Evolutionary conservation across 2,888 invertebrate genomes (phyloP), one percentile per base, ranked within the genome.

Genomic region (Drosophila cognata): DNA sequence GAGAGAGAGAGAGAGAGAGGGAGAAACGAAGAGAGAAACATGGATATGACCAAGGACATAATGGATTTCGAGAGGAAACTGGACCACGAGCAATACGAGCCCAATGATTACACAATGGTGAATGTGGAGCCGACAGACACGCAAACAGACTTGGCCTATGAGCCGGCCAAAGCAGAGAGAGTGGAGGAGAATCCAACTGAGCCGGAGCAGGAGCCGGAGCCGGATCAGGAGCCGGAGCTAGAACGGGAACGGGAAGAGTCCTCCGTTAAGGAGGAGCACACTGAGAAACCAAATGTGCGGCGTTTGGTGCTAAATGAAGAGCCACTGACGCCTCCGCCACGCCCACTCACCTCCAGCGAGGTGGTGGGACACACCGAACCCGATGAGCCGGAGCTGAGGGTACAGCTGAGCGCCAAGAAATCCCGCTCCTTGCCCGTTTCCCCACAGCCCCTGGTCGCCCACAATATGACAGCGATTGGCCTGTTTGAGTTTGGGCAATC

Each of bases 381-480:
- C 33, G 72, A 69, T 0, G 92, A 91, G 59, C 89, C 90, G 0
- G 91, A 91, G 71, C 63, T 91, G 58, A 79, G 74, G 1, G 81
- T 91, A 0, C 83, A 87, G 66, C 59, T 89, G 35, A 76, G 80
- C n/a, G 81, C 88, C 43, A 90, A 91, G 56, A 93, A 92, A 48
- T 92, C 92, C 6, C 90, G 91, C 6, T 92, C 92, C 8, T 72
- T 93, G 77, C 92, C 92, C 18, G 91, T 92, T 13, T 91, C 93
- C 0, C 92, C 92, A 2, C 79, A 89, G 58, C 86, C 90, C 0
- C 64, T 87, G 57, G 79, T 83, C 4, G 55, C 78, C 0, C 76
- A 86, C 33, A 88, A 86, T 50, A 48, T 91, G 53, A 64, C 85
- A 0, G 83, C 89, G 0, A 74, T 86, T 10, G 85, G 82, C 0